Percentiles rank a stretch among this genome's conserved stretches.
Conservation (phyloP, 2,888 invertebrate species). For the Apotomis turbidana region DNA sequence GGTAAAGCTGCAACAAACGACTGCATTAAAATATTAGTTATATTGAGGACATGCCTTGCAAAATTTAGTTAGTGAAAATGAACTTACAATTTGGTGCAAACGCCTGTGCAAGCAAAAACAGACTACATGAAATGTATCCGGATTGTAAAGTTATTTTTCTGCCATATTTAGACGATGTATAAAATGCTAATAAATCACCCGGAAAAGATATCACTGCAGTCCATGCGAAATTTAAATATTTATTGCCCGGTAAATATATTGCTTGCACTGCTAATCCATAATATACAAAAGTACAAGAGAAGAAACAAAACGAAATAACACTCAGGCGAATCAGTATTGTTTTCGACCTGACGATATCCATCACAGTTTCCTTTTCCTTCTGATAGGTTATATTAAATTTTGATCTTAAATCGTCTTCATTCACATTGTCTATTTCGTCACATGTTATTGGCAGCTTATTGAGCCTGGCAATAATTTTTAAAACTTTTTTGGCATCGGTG, state of each 20-base stretch:
- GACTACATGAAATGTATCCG: constrained; percentile 61
- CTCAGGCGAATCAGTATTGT: constrained; percentile 65
- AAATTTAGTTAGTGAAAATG: not conserved
- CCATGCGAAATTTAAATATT: constrained; percentile 69
- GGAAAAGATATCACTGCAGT: constrained; percentile 67
- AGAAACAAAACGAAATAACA: constrained; percentile 67
- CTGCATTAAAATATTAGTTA: no score
- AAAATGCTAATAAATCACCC: constrained; percentile 66
- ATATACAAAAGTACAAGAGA: constrained; percentile 69
- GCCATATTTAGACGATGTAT: constrained; percentile 64
- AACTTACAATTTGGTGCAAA: constrained; percentile 67
- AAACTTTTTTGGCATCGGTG: constrained; percentile 59
- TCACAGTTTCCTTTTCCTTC: constrained; percentile 62
- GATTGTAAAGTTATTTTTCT: constrained; percentile 63
- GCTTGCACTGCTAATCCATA: constrained; percentile 68
- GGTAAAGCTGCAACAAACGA: constrained; percentile 53
- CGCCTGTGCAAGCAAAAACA: constrained; percentile 63
- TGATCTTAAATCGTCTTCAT: constrained; percentile 58
- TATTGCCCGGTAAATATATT: constrained; percentile 68
- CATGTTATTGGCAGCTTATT: constrained; percentile 60
- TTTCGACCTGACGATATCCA: constrained; percentile 64
- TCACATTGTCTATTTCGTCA: constrained; percentile 60
- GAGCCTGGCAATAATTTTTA: constrained; percentile 58
- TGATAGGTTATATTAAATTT: constrained; percentile 64
- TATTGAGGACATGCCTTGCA: no score